Conservation (phyloP, 53 echinoderm and acorn worm genomes). For the Temnopleurus reevesii region DNA sequence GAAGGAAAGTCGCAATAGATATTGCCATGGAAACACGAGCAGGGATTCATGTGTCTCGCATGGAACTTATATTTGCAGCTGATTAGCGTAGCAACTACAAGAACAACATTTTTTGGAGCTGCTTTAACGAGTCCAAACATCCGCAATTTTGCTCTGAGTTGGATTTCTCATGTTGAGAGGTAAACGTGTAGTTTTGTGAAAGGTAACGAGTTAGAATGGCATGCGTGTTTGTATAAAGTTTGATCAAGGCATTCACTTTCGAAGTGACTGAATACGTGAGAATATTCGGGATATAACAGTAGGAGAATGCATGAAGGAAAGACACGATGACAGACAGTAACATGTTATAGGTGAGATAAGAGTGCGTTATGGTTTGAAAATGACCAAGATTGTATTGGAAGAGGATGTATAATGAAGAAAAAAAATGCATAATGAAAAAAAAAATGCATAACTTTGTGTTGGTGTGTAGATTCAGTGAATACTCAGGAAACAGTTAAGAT, state of each 20-base stretch:
- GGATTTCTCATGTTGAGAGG: constrained; percentile 2
- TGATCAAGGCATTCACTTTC: background rate
- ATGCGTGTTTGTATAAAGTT: background rate
- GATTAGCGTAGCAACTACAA: constrained; percentile 40
- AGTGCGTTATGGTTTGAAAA: constrained; percentile 21
- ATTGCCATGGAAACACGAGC: constrained; percentile 30
- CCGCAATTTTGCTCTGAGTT: background rate
- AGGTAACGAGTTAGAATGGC: background rate
- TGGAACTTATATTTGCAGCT: constrained; percentile 47
- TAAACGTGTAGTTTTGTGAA: background rate
- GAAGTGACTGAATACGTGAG: background rate
- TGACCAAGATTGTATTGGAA: constrained; percentile 1
- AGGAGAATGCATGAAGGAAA: background rate
- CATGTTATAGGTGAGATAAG: background rate
- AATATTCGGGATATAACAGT: background rate
- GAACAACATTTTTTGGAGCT: background rate
- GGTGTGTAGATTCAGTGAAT: constrained; percentile 15
- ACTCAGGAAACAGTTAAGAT: constrained; percentile 33
- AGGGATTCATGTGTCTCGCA: constrained; percentile 39
- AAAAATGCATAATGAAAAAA: no score
- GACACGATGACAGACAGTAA: background rate
- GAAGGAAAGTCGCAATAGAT: background rate
- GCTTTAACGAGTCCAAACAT: background rate
- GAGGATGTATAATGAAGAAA: no score
- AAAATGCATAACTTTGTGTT: background rate